Conservation (phyloP, 53 echinoderm and acorn worm species). For the Patiria pectinifera region DNA sequence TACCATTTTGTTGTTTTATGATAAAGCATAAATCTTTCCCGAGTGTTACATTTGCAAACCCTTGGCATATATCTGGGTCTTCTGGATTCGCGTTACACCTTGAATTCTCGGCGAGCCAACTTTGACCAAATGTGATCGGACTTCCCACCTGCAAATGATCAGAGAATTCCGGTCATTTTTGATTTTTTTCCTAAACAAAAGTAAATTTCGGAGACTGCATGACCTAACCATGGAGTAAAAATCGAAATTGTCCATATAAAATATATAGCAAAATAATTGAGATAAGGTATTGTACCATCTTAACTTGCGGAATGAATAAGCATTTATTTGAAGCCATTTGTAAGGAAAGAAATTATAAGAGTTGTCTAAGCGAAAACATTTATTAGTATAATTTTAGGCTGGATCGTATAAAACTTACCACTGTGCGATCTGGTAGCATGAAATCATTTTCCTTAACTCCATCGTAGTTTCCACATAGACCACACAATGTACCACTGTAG, state of each 20-base stretch:
- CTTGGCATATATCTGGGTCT: slow-evolving; percentile 70
- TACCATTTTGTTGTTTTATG: slow-evolving; percentile 69
- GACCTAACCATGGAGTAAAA: no score
- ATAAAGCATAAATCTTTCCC: slow-evolving; percentile 68
- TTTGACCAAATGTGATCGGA: slow-evolving; percentile 58
- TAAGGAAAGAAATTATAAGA: no score
- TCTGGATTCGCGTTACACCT: slow-evolving; percentile 62
- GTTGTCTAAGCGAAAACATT: no score
- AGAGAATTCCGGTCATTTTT: no score
- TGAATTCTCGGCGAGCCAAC: slow-evolving; percentile 67
- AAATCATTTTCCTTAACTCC: slow-evolving; percentile 54
- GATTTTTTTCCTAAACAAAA: background rate
- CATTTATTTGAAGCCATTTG: no score
- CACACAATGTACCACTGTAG: slow-evolving; percentile 62
- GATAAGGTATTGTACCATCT: no score
- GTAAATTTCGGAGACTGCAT: no score
- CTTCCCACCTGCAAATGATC: background rate
- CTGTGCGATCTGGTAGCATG: slow-evolving; percentile 50
- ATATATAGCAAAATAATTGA: no score
- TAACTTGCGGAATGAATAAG: no score
- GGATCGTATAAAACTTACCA: slow-evolving; percentile 36
- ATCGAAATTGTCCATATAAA: no score
- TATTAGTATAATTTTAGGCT: no score
- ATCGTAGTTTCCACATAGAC: slow-evolving; percentile 84
- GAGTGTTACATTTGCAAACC: slow-evolving; percentile 41